Evolutionary conservation across 1,140 invertebrate species (phyloP).

Genomic region (Paralvinella palmiformis): DNA sequence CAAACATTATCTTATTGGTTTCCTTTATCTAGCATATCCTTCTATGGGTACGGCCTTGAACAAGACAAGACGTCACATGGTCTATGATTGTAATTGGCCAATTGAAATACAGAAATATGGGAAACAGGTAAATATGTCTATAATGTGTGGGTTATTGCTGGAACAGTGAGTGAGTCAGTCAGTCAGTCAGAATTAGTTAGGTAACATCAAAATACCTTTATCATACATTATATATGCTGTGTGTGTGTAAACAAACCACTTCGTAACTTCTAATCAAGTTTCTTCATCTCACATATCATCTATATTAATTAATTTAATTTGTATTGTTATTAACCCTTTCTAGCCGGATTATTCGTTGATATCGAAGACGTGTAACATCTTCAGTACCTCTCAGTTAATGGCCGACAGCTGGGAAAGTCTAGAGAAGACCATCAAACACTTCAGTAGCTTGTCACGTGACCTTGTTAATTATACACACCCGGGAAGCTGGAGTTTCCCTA

Average conservation of each 20-base stretch:
- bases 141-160: no score
- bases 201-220: background rate
- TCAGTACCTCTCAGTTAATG: conserved; percentile 91
- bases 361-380: conserved; percentile 80
- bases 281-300: no score
- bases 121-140: conserved; percentile 36
- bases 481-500: conserved; percentile 94
- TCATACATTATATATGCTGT: background rate
- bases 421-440: conserved; percentile 86
- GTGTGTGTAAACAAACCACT: no score
- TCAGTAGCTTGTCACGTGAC: conserved; percentile 74
- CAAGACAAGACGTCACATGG: conserved; percentile 75
- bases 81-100: conserved; percentile 95
- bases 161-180: no score
- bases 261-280: no score
- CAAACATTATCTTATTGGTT: background rate
- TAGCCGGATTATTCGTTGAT: conserved; percentile 82
- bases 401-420: conserved; percentile 85
- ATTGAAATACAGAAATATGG: conserved; percentile 79
- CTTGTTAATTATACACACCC: conserved; percentile 87
- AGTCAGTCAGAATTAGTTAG: no score
- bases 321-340: no score
- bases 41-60: conserved; percentile 80
- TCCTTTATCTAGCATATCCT: conserved; percentile 62
- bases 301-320: no score